phyloP scores from a whole-genome alignment of 2,888 invertebrate species.

The Flabesymbios commensalis region DNA sequence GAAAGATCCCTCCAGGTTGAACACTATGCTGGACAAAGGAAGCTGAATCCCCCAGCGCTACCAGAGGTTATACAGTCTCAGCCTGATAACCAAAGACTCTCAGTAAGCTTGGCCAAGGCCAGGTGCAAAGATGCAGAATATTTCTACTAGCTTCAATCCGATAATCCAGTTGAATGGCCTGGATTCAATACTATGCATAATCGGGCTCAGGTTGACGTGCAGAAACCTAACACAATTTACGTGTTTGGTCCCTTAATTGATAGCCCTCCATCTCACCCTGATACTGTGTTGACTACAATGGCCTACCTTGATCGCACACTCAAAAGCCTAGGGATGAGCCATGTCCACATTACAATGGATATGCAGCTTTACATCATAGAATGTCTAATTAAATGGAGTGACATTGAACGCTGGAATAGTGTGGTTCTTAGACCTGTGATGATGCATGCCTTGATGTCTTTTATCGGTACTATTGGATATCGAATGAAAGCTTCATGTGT shows the following conservation, averaged over 20 bases:
- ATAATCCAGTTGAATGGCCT: not conserved
- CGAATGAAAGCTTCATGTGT: constrained; percentile 13
- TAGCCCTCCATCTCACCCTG: not conserved
- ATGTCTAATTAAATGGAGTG: not conserved
- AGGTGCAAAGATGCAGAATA: not conserved
- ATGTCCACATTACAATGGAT: not conserved
- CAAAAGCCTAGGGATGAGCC: not conserved
- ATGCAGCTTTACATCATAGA: constrained; percentile 11
- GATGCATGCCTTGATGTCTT: not conserved
- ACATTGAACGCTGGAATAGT: not conserved
- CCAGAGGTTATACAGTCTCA: too few species aligned
- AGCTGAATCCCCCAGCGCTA: not conserved
- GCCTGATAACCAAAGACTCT: too few species aligned
- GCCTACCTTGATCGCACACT: not conserved
- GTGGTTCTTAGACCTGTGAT: not conserved
- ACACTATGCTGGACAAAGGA: constrained; percentile 4
- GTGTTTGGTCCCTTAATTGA: constrained; percentile 10
- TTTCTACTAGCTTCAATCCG: not conserved
- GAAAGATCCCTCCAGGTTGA: not conserved
- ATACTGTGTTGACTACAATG: constrained; percentile 5
- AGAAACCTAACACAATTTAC: constrained; percentile 1
- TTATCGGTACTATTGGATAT: constrained; percentile 3
- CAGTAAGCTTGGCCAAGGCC: not conserved
- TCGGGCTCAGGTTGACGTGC: not conserved
- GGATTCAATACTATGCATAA: not conserved